Conservation (phyloP, 2,888 invertebrate species). For the Synanthedon andrenaeformis region DNA sequence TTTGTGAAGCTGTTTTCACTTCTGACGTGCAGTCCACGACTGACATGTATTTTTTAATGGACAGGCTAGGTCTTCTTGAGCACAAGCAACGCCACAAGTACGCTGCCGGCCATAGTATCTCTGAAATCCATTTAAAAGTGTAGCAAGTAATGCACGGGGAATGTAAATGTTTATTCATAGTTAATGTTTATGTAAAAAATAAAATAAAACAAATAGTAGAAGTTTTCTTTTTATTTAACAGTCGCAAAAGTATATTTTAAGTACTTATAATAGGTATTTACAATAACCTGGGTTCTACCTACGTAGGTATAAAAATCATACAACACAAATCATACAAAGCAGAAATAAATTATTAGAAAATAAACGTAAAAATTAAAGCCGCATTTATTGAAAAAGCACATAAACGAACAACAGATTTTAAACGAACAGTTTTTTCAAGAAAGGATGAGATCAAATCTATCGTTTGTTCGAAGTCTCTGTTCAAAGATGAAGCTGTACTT, state of each 20-base stretch:
- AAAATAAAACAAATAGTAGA: slow-evolving; percentile 20
- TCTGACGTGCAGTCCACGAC: too few species aligned
- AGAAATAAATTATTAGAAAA: slow-evolving; percentile 27
- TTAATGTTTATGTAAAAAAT: too few species aligned
- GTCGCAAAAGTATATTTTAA: slow-evolving; percentile 63
- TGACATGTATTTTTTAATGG: too few species aligned
- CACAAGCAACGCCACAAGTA: too few species aligned
- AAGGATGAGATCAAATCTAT: neutral
- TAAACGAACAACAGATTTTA: neutral
- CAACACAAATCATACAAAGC: slow-evolving; percentile 63
- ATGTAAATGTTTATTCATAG: too few species aligned
- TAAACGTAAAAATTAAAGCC: slow-evolving; percentile 26
- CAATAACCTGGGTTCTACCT: slow-evolving; percentile 62
- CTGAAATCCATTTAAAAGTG: too few species aligned
- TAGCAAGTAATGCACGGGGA: too few species aligned
- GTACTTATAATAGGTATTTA: slow-evolving; percentile 66
- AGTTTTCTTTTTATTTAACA: slow-evolving; percentile 61
- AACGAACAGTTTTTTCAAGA: neutral
- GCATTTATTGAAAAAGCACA: slow-evolving; percentile 11
- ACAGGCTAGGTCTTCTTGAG: too few species aligned
- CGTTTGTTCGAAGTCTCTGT: neutral
- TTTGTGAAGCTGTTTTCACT: too few species aligned
- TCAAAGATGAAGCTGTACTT: too few species aligned
- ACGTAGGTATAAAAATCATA: slow-evolving; percentile 62
- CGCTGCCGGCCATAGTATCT: too few species aligned